Percentiles rank a stretch among this genome's conserved stretches.
Evolutionary conservation across 2,888 invertebrate genomes (phyloP).

Genomic region (Cephus runcator): DNA sequence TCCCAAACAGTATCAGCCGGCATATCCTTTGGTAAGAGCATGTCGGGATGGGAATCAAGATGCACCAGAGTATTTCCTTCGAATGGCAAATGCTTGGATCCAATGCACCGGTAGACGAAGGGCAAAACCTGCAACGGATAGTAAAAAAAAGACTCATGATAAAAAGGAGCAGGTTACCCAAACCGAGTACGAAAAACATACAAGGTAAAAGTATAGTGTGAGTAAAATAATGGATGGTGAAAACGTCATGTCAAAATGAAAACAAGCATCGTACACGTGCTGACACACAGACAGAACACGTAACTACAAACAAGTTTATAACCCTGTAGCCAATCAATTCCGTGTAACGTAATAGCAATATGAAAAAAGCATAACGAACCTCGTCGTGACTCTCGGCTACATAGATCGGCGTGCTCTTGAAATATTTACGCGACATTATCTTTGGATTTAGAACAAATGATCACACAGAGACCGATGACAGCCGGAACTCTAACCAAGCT

Average conservation of each 20-base stretch:
- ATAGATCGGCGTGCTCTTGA: constrained; percentile 78
- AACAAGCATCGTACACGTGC: neutral
- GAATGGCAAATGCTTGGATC: constrained; percentile 83
- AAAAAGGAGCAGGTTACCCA: neutral
- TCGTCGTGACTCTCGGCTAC: constrained; percentile 85
- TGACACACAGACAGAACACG: neutral
- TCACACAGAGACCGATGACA: neutral
- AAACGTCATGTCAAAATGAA: neutral
- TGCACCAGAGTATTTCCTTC: constrained; percentile 82
- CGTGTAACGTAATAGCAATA: neutral
- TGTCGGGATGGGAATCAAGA: constrained; percentile 93
- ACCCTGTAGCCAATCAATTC: neutral
- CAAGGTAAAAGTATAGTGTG: neutral
- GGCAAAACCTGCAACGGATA: constrained; percentile 68
- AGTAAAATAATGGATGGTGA: neutral
- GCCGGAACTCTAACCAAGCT: neutral
- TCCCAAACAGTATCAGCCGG: constrained; percentile 80
- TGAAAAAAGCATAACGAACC: constrained; percentile 49
- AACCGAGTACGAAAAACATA: neutral
- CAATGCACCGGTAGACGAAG: constrained; percentile 82
- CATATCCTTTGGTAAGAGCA: constrained; percentile 84
- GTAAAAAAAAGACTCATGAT: neutral
- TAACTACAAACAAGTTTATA: neutral
- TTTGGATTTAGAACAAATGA: neutral
- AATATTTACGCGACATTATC: constrained; percentile 63